Evolutionary conservation across 2,888 invertebrate species (phyloP), one percentile per base, ranked within the genome.

Genomic region (Euproctis similis): DNA sequence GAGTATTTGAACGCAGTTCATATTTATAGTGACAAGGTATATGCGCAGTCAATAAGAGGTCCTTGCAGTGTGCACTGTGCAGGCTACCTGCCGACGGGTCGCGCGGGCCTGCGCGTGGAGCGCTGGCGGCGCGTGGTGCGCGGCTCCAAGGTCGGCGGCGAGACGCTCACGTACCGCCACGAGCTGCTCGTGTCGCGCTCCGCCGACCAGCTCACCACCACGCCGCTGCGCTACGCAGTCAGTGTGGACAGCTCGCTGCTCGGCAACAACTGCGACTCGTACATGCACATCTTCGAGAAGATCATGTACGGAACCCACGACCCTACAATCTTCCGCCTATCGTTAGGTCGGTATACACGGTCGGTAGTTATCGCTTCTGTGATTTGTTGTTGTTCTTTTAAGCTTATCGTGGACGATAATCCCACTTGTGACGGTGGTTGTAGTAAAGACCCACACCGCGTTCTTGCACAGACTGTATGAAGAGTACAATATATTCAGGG

Each of bases 211-310:
- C 30, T 12, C 39, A 54, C 51, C 32, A 45, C 56, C 10, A 42
- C 58, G 22, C 78, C 80, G 8, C 51, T 74, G 26, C 54, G 49
- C 69, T 82, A 81, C 53, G 47, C 62, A 1, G 74, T 81, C 39
- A 30, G 45, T 1, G 67, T 75, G 29, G 74, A 81, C 63, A 80
- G 80, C 46, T 74, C 80, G 1, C 51, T 65, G 46, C 63, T 82
- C 42, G 81, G 81, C 17, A 35, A 53, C 12, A 48, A 53, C 43
- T 46, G 60, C 46, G 82, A 82, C 47, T 53, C 61, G 12, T 76
- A 77, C 58, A 59, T 62, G 50, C 78, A 78, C 37, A 54, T 59
- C 26, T 82, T 74, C 60, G 36, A 40, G 19, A 60, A 60, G 30
- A 64, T 66, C 18, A 35, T 37, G 16, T 30, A 42, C 26, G 41